Evolutionary conservation across 1,140 invertebrate species (phyloP), one percentile per base, ranked within the genome.

Genomic region (Scylla paramamosain): DNA sequence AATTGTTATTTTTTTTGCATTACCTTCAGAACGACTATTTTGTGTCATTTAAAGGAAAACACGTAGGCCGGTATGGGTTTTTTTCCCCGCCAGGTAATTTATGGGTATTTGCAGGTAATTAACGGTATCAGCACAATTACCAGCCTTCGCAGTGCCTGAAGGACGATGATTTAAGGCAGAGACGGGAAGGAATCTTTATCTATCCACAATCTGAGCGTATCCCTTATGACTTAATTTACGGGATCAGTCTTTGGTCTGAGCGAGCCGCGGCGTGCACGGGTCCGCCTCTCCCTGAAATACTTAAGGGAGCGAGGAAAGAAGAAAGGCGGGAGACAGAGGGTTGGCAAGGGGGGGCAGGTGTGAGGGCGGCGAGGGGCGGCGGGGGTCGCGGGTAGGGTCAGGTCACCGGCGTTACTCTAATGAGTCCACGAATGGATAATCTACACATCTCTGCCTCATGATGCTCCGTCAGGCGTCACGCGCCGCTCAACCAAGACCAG

Each of bases 401-500:
- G 92, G 92, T 93, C 92, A 83, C 83, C 83, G 16, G 31, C 20
- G 92, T 93, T 93, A 93, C 88, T 93, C 88, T 93, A 93, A 93
- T 93, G 92, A 93, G 92, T 93, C 84, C 92, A 93, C 92, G 92
- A 93, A 93, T 93, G 83, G 92, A 52, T 93, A 93, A 93, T 93
- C 92, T 93, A 93, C 92, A 93, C 92, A 93, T 93, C 92, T 93
- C 92, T 20, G 83, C 45, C 84, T 88, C 92, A 93, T 93, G 92
- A 88, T 93, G 92, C 92, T 93, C 83, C 84, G 92, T 93, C 92
- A 93, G 92, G 92, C 92, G 92, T 93, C 92, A 93, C 92, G 92
- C 45, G 77, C 91, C 32, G 67, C 91, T 83, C 91, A 92, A 93
- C 92, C 92, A 88, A 93, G 92, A 93, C 92, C 92, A 84, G 46